Percentiles rank a stretch among this genome's conserved stretches.
Evolutionary conservation across 2,888 invertebrate genomes (phyloP).

Genomic region (Creontiades dilutus): DNA sequence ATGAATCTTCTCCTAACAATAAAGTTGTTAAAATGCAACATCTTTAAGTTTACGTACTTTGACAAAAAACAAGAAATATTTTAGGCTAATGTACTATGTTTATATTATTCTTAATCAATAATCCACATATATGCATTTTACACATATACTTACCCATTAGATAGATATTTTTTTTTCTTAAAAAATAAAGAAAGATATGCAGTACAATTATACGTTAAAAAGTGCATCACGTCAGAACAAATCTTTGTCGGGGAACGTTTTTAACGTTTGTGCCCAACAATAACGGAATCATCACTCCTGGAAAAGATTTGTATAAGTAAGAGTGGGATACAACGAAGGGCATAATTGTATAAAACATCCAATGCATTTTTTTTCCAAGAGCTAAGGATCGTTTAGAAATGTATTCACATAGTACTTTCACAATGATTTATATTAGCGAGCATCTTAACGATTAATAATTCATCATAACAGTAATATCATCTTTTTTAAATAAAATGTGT

Average conservation of each 20-base stretch:
- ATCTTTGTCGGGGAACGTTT: background rate
- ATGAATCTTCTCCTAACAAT: conserved; percentile 33
- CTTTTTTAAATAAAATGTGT: background rate
- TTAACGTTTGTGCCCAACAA: background rate
- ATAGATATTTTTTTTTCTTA: conserved; percentile 70
- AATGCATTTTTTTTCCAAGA: conserved; percentile 15
- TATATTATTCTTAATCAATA: conserved; percentile 47
- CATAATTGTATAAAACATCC: background rate
- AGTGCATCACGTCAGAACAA: conserved; percentile 67
- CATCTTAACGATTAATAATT: conserved; percentile 9
- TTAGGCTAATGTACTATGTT: conserved; percentile 58
- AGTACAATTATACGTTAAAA: conserved; percentile 68
- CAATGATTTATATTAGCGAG: background rate
- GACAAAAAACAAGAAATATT: conserved; percentile 60
- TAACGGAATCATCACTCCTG: background rate
- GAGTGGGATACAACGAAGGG: background rate
- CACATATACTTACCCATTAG: conserved; percentile 57
- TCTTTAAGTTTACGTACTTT: conserved; percentile 18
- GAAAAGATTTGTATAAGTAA: background rate
- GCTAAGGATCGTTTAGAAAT: conserved; percentile 1
- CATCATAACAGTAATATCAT: background rate
- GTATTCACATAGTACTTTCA: conserved; percentile 24
- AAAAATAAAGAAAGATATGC: conserved; percentile 73
- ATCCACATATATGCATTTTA: conserved; percentile 57
- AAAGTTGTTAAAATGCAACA: conserved; percentile 43